These are phyloP conservation scores for Cirrhinus molitorella DNA, from an alignment of 2,797 vertebrate species.

Conservation along the genomic window DNA sequence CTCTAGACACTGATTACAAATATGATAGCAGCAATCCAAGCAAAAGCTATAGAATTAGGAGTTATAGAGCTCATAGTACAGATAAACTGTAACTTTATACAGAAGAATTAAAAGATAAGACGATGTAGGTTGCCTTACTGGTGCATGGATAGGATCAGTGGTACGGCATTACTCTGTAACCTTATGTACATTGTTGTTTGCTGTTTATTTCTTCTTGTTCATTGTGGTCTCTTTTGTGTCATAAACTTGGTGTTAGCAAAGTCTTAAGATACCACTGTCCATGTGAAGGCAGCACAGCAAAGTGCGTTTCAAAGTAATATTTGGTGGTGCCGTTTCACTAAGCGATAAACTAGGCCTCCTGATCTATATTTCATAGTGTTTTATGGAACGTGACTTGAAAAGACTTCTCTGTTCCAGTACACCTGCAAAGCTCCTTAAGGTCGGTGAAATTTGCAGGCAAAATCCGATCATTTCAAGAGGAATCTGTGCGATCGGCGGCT, in stretches of 20 bases:
- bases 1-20: constrained; percentile 39
- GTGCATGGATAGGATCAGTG: constrained; percentile 92
- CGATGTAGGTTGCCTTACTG: constrained; percentile 90
- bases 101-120: constrained; percentile 59
- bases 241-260: constrained; percentile 74
- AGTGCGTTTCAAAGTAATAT: constrained; percentile 59
- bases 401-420: constrained; percentile 71
- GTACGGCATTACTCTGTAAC: constrained; percentile 79
- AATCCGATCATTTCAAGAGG: background rate
- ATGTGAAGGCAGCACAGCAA: constrained; percentile 59
- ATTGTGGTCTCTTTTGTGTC: constrained; percentile 70
- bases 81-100: constrained; percentile 73
- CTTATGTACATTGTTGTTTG: constrained; percentile 72
- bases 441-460: background rate
- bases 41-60: constrained; percentile 77
- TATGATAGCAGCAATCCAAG: constrained; percentile 68
- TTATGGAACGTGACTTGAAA: constrained; percentile 74
- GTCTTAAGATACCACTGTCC: constrained; percentile 67
- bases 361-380: constrained; percentile 69
- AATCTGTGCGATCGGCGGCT: background rate
- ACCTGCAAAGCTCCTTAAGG: background rate
- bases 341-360: constrained; percentile 36
- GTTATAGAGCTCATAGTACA: constrained; percentile 64
- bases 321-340: constrained; percentile 64
- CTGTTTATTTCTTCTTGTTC: constrained; percentile 68